These are phyloP conservation scores for Pomatorhinus ruficollis DNA, from an alignment of 2,113 vertebrate species.

Conservation along the genomic window DNA sequence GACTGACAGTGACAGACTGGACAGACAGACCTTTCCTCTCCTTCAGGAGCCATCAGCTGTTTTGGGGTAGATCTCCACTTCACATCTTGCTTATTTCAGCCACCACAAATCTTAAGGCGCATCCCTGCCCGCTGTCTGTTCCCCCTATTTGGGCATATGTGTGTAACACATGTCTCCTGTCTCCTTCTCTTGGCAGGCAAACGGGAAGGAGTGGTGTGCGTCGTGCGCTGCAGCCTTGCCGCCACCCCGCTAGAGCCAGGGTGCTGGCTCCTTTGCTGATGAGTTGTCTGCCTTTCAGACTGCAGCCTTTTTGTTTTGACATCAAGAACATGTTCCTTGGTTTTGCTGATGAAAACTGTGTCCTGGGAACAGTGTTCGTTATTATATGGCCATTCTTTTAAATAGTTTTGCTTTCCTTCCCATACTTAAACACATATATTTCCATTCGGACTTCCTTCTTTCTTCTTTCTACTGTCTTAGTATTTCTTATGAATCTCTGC, in stretches of 20 bases:
- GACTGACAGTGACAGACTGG: accelerated
- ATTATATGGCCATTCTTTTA: not conserved
- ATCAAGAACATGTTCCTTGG: not conserved
- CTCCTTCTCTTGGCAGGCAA: not conserved
- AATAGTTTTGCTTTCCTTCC: not conserved
- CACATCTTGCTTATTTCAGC: not conserved
- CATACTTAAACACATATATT: not conserved
- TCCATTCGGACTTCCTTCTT: not conserved
- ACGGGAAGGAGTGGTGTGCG: accelerated
- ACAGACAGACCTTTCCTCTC: not conserved
- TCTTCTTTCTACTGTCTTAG: not conserved
- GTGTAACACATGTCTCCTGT: not conserved
- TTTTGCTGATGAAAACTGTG: not conserved
- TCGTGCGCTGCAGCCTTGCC: accelerated
- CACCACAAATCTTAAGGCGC: not conserved
- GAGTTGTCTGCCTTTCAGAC: not conserved
- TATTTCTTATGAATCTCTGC: not conserved
- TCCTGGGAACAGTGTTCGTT: not conserved
- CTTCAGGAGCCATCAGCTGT: not conserved
- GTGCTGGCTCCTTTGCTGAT: not conserved
- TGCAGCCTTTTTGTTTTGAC: not conserved
- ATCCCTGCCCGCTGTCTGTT: not conserved
- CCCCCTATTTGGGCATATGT: not conserved
- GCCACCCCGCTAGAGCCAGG: not conserved
- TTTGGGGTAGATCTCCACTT: not conserved